Conservation (phyloP, 2,113 vertebrate genomes). For the Falco punctatus region DNA sequence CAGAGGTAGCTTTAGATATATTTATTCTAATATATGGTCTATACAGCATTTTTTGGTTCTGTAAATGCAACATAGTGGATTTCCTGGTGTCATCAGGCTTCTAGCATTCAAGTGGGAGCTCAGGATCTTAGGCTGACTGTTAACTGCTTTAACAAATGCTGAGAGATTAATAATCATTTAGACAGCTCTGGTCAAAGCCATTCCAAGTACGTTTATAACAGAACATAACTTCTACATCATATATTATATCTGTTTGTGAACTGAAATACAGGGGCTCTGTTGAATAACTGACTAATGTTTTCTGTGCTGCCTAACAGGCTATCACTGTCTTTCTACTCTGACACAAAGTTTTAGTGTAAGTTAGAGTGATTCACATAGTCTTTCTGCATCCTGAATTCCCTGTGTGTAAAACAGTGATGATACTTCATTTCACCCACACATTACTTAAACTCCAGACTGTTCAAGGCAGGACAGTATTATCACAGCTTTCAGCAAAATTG, state of each 20-base stretch:
- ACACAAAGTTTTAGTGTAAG: not conserved
- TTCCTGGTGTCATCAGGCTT: not conserved
- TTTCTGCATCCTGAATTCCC: not conserved
- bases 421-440: conserved; percentile 27
- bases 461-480: conserved; percentile 40
- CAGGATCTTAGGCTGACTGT: not conserved
- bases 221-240: not conserved
- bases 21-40: not conserved
- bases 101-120: not conserved
- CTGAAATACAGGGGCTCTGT: not conserved
- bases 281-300: not conserved
- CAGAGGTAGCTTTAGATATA: not conserved
- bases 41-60: not conserved
- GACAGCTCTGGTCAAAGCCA: not conserved
- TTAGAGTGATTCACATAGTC: not conserved
- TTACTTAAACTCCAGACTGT: not conserved
- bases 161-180: not conserved
- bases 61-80: not conserved
- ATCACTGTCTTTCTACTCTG: not conserved
- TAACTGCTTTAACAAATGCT: not conserved
- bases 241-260: not conserved
- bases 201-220: not conserved
- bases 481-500: conserved; percentile 21
- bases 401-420: not conserved
- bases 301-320: not conserved